These are phyloP conservation scores for Gouania willdenowi DNA, from an alignment of 2,797 vertebrate genomes.

Conservation along the genomic window DNA sequence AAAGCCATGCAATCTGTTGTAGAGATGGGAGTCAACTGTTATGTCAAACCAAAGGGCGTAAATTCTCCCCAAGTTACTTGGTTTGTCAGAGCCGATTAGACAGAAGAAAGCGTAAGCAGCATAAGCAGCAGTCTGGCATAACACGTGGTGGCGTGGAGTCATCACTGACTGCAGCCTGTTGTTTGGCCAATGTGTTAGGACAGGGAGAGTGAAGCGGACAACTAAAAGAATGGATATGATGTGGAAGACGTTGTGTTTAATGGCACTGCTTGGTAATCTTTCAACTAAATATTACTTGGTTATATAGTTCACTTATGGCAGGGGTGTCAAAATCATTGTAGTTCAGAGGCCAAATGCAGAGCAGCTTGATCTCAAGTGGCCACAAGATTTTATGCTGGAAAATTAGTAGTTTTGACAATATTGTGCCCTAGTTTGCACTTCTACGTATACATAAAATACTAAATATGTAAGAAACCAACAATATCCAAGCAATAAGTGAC, in stretches of 20 bases:
- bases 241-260: constrained; percentile 16
- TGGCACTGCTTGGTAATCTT: too few species aligned
- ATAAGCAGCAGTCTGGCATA: constrained; percentile 52
- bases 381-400: too few species aligned
- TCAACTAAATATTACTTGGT: too few species aligned
- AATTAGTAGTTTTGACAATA: too few species aligned
- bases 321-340: too few species aligned
- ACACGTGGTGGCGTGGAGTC: constrained; percentile 50
- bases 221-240: constrained; percentile 45
- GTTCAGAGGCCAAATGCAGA: too few species aligned
- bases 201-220: constrained; percentile 48
- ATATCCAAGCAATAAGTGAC: too few species aligned
- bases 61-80: constrained; percentile 62
- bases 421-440: too few species aligned
- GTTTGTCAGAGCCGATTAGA: constrained; percentile 68
- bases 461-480: too few species aligned
- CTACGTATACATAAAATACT: too few species aligned
- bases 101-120: constrained; percentile 53
- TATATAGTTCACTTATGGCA: too few species aligned
- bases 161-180: constrained; percentile 43
- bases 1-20: constrained; percentile 45
- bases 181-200: constrained; percentile 48
- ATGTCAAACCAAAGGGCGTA: constrained; percentile 55
- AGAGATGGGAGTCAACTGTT: constrained; percentile 52
- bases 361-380: too few species aligned